Base-by-base conservation (phyloP, 2,888 invertebrate genomes). In the Nysson spinosus region DNA sequence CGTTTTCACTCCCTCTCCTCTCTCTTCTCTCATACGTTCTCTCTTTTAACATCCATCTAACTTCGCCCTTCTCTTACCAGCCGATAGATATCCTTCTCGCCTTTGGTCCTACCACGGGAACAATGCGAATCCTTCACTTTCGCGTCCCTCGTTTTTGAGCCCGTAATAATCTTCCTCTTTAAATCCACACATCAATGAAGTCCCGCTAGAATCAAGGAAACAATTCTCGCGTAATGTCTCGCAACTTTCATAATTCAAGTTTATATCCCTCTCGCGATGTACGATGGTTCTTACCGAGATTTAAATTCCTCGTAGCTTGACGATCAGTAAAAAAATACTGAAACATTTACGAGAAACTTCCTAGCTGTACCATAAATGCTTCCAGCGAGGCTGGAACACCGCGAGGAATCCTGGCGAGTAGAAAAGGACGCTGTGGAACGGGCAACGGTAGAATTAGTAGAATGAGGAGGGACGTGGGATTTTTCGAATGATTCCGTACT, bases 1-100 rank as follows among this genome's bases (percentile, higher is more conserved):
- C 77, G 78, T 75, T 77, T 79, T 74, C 77, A 40, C 49, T 57
- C 54, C 16, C 47, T 54, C 32, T 56, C 30, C 64, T 17, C 42
- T 20, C 30, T 46, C 55, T 43, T 40, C 54, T 60, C 56, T 47
- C 40, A 39, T 46, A 39, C 39, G 17, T 24, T 39, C 43, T 32
- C 30, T 28, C 50, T 55, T 54, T 46, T 47, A 35, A 39, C 39
- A 42, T 46, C 32, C 30, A 20, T 50, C 49, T 22, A 26, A 16
- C n/a, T 39, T 28, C 50, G 44, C 35, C 9, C 9, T n/a, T 30
- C 30, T 30, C 30, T 11, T n/a, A 11, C 11, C 11, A n/a, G 9
- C 30, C n/a, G n/a, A n/a, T n/a, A n/a, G n/a, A n/a, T n/a, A n/a
- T n/a, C n/a, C n/a, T n/a, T n/a, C n/a, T n/a, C n/a, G n/a, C n/a